phyloP scores from a whole-genome alignment of 2,888 invertebrate genomes.

The Corbicula japonica region DNA sequence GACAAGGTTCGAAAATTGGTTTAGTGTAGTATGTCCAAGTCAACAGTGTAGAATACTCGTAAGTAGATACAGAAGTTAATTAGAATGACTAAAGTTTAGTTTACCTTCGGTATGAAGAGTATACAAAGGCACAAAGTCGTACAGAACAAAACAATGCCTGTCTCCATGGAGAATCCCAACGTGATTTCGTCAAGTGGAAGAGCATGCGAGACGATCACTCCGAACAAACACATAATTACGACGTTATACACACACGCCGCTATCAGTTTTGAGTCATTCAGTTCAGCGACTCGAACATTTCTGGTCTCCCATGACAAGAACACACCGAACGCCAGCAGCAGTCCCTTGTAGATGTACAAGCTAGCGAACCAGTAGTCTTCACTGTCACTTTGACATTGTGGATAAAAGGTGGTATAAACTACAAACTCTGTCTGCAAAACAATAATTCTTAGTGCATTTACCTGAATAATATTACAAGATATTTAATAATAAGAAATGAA shows the following conservation, averaged over 20 bases:
- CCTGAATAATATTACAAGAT: too few species aligned
- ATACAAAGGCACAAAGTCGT: constrained; percentile 72
- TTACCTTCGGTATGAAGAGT: constrained; percentile 78
- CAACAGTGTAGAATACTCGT: too few species aligned
- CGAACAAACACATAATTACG: constrained; percentile 70
- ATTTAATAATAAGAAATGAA: too few species aligned
- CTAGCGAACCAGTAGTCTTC: constrained; percentile 70
- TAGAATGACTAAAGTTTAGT: not conserved
- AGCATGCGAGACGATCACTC: constrained; percentile 65
- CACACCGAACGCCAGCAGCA: constrained; percentile 74
- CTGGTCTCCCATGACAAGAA: constrained; percentile 79
- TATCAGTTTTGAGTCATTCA: constrained; percentile 77
- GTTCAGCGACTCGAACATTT: constrained; percentile 66
- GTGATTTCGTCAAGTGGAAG: constrained; percentile 62
- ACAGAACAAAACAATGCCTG: constrained; percentile 67
- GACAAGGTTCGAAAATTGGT: too few species aligned
- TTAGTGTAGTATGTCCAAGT: too few species aligned
- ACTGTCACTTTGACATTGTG: constrained; percentile 32
- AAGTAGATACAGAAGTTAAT: not conserved
- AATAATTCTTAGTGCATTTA: too few species aligned
- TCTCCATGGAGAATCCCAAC: constrained; percentile 62
- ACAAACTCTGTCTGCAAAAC: too few species aligned
- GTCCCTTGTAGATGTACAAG: constrained; percentile 73
- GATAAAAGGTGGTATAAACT: constrained; percentile 38
- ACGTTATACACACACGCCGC: constrained; percentile 78